Base-by-base conservation (phyloP, 2,888 invertebrate species). In the Anthrax anthrax region DNA sequence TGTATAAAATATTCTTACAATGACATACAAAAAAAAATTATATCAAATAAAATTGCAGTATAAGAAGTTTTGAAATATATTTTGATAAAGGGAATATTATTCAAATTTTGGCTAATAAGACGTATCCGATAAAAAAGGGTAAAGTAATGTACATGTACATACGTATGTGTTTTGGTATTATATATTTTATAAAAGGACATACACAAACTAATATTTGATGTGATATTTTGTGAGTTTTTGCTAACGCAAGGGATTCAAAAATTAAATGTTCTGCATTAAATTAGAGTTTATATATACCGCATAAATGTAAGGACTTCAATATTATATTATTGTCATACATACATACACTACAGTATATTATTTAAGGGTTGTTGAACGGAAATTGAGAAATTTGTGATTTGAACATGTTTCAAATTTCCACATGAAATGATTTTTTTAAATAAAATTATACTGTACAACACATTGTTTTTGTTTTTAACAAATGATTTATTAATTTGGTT, bases 341-440 rank as follows among this genome's bases (percentile, higher is more conserved):
- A 23, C 8, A 23, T 23, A 23, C 23, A 23, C 4, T 4, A 23
- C 23, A 8, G 8, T 23, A 8, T 39, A 17, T 39, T 19, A 19
- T 18, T 40, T 37, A 39, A 43, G 49, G 42, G 43, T 50, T 50
- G 50, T 48, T 39, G 48, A 52, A 47, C 56, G 55, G 56, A 55
- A 55, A 56, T 56, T 56, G 55, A 51, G 55, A 56, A 56, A 54
- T 55, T 55, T 55, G 53, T 56, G 56, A 52, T 48, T 52, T 47
- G 47, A 52, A 50, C 51, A 49, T 50, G 50, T 52, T 56, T 52
- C 43, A 51, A 54, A 47, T 52, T 53, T 56, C 52, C 51, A 53
- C 50, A 50, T 47, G 49, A 48, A 40, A 48, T 44, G 27, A 43
- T 34, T 32, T 50, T 40, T 29, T 29, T 29, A 27, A 16, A 27